Conservation (phyloP, 1,140 invertebrate species). For the Aleiodes sp. region DNA sequence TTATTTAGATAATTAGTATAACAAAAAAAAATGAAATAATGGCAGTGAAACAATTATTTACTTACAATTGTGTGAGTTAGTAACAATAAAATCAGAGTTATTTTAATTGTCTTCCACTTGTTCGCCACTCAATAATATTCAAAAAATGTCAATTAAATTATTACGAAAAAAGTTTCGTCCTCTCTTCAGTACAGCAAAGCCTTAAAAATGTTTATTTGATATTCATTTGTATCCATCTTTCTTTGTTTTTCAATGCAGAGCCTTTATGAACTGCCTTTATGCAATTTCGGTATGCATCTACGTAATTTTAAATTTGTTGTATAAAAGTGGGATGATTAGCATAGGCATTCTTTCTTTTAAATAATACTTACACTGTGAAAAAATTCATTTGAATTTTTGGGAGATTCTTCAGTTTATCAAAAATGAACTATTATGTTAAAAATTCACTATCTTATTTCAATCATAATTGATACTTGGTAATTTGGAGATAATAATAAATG, state of each 20-base stretch:
- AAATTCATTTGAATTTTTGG: neutral
- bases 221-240: neutral
- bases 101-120: neutral
- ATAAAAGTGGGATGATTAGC: slow-evolving; percentile 13
- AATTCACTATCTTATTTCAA: neutral
- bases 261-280: neutral
- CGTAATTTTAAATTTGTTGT: neutral
- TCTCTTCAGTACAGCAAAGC: neutral
- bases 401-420: neutral
- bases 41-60: slow-evolving; percentile 8
- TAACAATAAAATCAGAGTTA: neutral
- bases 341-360: neutral
- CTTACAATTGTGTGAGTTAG: neutral
- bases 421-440: neutral
- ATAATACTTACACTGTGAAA: slow-evolving; percentile 4
- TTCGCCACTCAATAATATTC: neutral
- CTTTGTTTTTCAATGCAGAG: neutral
- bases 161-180: neutral
- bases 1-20: neutral
- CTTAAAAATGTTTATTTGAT: neutral
- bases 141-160: neutral
- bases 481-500: neutral
- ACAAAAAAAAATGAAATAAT: neutral
- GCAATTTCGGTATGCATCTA: neutral
- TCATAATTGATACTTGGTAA: neutral